phyloP scores from a whole-genome alignment of 1,140 invertebrate species.

The Caenorhabditis briggsae region DNA sequence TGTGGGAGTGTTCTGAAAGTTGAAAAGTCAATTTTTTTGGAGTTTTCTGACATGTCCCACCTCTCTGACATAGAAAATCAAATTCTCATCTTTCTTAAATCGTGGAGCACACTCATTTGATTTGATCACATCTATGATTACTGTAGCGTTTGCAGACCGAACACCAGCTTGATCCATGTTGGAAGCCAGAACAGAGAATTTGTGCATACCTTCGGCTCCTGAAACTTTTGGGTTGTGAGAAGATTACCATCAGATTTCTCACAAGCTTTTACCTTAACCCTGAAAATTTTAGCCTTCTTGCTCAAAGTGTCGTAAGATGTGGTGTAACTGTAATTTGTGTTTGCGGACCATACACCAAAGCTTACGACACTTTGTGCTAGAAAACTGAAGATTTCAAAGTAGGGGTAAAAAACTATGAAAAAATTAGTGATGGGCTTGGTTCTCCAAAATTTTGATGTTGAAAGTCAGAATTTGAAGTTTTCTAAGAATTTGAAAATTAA shows the following conservation, averaged over 20 bases:
- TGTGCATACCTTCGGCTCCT: slow-evolving; percentile 38
- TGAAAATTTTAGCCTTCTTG: not conserved
- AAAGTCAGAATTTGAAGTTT: too few species aligned
- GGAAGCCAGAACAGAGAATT: slow-evolving; percentile 10
- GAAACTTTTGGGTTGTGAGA: not conserved
- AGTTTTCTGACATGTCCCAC: not conserved
- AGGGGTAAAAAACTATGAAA: too few species aligned
- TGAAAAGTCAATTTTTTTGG: not conserved
- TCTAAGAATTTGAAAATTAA: too few species aligned
- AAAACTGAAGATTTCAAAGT: too few species aligned
- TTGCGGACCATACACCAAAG: too few species aligned
- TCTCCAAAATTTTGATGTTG: too few species aligned
- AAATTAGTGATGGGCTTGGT: too few species aligned
- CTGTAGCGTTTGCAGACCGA: slow-evolving; percentile 18
- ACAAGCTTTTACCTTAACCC: not conserved
- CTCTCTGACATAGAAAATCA: slow-evolving; percentile 44
- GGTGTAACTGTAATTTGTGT: too few species aligned
- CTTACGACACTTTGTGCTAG: too few species aligned
- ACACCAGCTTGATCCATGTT: slow-evolving; percentile 45
- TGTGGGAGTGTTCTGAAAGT: slow-evolving; percentile 7
- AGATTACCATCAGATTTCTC: not conserved
- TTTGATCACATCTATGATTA: slow-evolving; percentile 38
- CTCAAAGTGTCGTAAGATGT: not conserved
- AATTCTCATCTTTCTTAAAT: slow-evolving; percentile 8
- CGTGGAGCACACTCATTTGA: slow-evolving; percentile 10